Conservation (phyloP, 2,113 vertebrate genomes). For the Hydrolagus affinis region DNA sequence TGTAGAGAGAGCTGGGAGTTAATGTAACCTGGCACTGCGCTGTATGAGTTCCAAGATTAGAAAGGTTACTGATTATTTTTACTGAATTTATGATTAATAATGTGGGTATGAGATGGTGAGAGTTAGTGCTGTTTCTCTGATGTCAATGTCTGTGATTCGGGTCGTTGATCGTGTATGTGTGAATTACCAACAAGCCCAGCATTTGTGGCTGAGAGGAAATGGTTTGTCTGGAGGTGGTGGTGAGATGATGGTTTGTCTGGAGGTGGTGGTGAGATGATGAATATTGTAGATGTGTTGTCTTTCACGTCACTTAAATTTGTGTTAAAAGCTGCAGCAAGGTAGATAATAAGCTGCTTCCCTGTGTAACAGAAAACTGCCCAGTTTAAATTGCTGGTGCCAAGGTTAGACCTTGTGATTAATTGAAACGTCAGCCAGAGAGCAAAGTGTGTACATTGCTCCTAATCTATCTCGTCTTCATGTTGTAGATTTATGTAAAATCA, state of each 20-base stretch:
- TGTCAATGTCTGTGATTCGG: neutral
- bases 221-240: slow-evolving; percentile 3
- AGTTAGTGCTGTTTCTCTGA: no score
- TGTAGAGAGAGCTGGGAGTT: no score
- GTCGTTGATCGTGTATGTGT: neutral
- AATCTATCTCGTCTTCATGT: neutral
- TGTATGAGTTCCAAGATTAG: no score
- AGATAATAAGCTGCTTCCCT: slow-evolving; percentile 1
- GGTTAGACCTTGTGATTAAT: neutral
- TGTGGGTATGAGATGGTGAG: no score
- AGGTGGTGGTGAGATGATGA: slow-evolving; percentile 16
- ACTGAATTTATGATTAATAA: no score
- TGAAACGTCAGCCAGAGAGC: neutral
- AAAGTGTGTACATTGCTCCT: neutral
- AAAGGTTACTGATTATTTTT: no score
- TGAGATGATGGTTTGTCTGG: slow-evolving; percentile 12
- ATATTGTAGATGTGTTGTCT: neutral
- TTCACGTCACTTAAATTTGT: slow-evolving; percentile 15
- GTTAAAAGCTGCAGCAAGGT: neutral
- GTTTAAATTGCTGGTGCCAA: neutral
- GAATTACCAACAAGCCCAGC: neutral
- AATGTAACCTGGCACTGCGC: no score
- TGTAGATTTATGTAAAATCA: slow-evolving; percentile 8
- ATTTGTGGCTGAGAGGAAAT: slow-evolving; percentile 11
- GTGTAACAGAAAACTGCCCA: no score